phyloP scores from a whole-genome alignment of 2,797 vertebrate species.

The Vespertilio murinus region DNA sequence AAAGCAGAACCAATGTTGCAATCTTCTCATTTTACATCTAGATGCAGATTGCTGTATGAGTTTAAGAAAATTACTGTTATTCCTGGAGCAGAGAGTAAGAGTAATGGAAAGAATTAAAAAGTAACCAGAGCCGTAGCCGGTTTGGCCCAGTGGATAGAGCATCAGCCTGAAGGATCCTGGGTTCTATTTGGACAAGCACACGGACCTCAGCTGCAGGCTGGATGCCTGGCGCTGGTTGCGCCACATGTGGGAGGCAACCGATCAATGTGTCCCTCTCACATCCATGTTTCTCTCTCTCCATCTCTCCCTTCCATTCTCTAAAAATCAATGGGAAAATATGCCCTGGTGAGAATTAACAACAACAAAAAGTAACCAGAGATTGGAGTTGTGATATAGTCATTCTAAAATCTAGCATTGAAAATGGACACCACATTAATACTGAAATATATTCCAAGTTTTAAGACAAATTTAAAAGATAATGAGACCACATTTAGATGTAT shows the following conservation, averaged over 20 bases:
- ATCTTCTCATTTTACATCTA: neutral
- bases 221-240: too few relatives aligned
- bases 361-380: neutral
- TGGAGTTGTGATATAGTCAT: neutral
- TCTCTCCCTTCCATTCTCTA: too few relatives aligned
- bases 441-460: slow-evolving; percentile 24
- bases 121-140: neutral
- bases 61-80: slow-evolving; percentile 6
- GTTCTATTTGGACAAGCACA: too few relatives aligned
- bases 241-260: too few relatives aligned
- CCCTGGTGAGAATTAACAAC: too few relatives aligned
- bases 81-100: neutral
- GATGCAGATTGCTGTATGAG: neutral
- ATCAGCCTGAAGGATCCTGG: too few relatives aligned
- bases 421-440: neutral
- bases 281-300: too few relatives aligned
- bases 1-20: neutral
- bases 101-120: neutral
- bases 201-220: too few relatives aligned
- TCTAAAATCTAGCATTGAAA: neutral
- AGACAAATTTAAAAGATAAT: neutral
- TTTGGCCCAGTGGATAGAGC: too few relatives aligned
- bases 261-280: too few relatives aligned
- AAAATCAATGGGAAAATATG: too few relatives aligned
- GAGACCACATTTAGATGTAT: neutral